Conservation (phyloP, 1,140 invertebrate genomes). For the Hetaerina americana region DNA sequence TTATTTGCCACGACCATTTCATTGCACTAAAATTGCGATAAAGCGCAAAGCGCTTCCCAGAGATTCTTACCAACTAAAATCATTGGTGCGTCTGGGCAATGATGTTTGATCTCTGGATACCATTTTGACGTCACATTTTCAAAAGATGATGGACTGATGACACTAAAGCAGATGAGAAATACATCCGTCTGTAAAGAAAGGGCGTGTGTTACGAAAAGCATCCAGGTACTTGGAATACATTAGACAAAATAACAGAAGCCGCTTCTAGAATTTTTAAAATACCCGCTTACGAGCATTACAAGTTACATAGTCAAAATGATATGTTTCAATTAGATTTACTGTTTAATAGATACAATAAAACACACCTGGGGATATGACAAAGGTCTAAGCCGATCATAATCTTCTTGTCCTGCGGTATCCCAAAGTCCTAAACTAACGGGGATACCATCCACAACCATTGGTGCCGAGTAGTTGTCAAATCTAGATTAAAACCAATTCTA, state of each 20-base stretch:
- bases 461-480: constrained; percentile 95
- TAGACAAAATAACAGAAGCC: not conserved
- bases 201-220: too few species aligned
- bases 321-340: not conserved
- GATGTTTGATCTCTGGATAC: constrained; percentile 98
- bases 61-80: constrained; percentile 76
- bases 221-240: too few species aligned
- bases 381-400: constrained; percentile 91
- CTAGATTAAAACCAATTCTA: constrained; percentile 32
- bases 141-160: constrained; percentile 94
- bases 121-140: constrained; percentile 98
- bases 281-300: too few species aligned
- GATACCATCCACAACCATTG: constrained; percentile 94
- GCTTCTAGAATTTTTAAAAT: not conserved
- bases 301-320: too few species aligned
- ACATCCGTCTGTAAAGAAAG: constrained; percentile 66
- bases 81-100: constrained; percentile 95
- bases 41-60: too few species aligned
- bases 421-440: constrained; percentile 89
- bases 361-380: constrained; percentile 74
- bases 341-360: not conserved
- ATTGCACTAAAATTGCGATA: too few species aligned
- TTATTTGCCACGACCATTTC: too few species aligned
- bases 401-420: constrained; percentile 95
- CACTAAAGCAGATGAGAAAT: constrained; percentile 97